phyloP scores from a whole-genome alignment of 1,140 invertebrate species.

The Zaprionus capensis region DNA sequence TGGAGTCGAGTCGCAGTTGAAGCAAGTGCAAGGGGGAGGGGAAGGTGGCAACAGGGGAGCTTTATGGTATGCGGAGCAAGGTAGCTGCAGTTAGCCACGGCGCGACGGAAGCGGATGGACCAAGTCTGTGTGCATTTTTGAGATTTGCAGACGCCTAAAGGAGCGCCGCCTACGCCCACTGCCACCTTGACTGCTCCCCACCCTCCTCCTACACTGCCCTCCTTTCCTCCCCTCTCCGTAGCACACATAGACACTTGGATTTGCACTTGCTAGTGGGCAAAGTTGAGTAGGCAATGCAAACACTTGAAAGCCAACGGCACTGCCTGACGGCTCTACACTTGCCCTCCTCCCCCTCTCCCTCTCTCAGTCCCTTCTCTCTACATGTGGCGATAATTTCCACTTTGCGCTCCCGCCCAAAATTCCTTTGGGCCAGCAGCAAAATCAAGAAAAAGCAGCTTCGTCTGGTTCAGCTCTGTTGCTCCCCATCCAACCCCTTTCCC shows the following conservation, averaged over 20 bases:
- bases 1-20: background rate
- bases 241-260: slow-evolving; percentile 58
- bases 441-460: slow-evolving; percentile 52
- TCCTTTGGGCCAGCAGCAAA: slow-evolving; percentile 44
- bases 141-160: slow-evolving; percentile 77
- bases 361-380: slow-evolving; percentile 6
- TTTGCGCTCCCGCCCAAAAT: slow-evolving; percentile 56
- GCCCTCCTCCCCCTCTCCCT: slow-evolving; percentile 22
- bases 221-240: too few relatives aligned
- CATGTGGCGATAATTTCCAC: slow-evolving; percentile 73
- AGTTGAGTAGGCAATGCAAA: slow-evolving; percentile 74
- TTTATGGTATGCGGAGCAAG: background rate
- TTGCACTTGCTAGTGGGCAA: slow-evolving; percentile 52
- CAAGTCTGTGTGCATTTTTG: slow-evolving; percentile 75
- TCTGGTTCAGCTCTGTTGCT: slow-evolving; percentile 26
- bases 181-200: background rate
- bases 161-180: slow-evolving; percentile 49
- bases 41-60: too few relatives aligned
- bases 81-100: slow-evolving; percentile 30
- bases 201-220: background rate
- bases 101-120: slow-evolving; percentile 69
- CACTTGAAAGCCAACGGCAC: slow-evolving; percentile 56
- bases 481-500: background rate
- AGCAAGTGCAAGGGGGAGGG: background rate
- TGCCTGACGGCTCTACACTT: slow-evolving; percentile 35